phyloP scores from a whole-genome alignment of 2,888 invertebrate species.

The Campaea margaritaria region DNA sequence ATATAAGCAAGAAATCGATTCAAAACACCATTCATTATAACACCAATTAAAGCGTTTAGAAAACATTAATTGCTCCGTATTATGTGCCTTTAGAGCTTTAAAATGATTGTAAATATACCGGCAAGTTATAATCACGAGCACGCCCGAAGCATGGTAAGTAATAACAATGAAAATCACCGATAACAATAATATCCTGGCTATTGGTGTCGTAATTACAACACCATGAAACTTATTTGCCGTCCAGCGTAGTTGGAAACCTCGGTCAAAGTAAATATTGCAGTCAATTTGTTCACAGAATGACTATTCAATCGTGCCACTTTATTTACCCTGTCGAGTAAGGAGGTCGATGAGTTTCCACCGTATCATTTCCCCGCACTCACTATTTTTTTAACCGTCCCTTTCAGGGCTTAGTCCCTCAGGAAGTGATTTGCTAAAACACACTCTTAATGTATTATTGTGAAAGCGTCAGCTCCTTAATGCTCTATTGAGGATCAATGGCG shows the following conservation, averaged over 20 bases:
- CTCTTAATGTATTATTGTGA: constrained; percentile 80
- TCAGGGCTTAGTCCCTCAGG: constrained; percentile 66
- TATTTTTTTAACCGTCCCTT: constrained; percentile 72
- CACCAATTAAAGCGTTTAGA: constrained; percentile 6
- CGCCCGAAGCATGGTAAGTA: constrained; percentile 55
- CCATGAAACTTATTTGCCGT: constrained; percentile 63
- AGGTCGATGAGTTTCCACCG: constrained; percentile 71
- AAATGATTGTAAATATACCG: constrained; percentile 51
- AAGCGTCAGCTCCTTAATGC: constrained; percentile 78
- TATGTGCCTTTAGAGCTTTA: constrained; percentile 48
- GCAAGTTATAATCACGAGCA: constrained; percentile 53
- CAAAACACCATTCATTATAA: neutral
- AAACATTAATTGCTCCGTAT: constrained; percentile 16
- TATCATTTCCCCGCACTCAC: constrained; percentile 81
- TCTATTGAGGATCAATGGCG: constrained; percentile 76
- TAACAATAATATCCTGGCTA: constrained; percentile 56
- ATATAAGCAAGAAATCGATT: neutral
- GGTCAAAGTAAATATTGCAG: constrained; percentile 36
- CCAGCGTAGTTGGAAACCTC: constrained; percentile 9
- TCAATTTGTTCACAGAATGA: constrained; percentile 67
- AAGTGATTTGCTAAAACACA: constrained; percentile 84
- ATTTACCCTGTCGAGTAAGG: constrained; percentile 61
- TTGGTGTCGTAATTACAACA: constrained; percentile 62
- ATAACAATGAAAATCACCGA: constrained; percentile 60
- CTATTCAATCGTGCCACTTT: constrained; percentile 80